phyloP scores from a whole-genome alignment of 2,797 vertebrate genomes.

The Spizella passerina region DNA sequence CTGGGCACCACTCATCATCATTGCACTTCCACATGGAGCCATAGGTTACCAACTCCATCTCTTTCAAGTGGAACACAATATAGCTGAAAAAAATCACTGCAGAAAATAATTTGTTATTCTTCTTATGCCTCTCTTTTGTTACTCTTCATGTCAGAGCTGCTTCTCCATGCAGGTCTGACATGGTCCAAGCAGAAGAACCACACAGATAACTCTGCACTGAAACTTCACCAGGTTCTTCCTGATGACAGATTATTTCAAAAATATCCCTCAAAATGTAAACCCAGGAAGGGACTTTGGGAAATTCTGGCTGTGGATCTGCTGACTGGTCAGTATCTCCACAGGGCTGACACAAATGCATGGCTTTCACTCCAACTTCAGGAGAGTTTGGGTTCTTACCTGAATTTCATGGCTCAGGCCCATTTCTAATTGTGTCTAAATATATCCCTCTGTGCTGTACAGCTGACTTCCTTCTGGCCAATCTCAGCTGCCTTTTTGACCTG shows the following conservation, averaged over 20 bases:
- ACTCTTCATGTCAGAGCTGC: not conserved
- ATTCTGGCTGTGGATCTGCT: not conserved
- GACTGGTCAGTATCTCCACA: not conserved
- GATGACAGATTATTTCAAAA: not conserved
- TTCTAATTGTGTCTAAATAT: not conserved
- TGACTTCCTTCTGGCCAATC: slow-evolving; percentile 7
- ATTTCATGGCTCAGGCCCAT: not conserved
- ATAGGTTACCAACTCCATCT: not conserved
- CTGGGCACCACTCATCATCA: not conserved
- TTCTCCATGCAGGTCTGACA: not conserved
- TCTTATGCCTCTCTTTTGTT: not conserved
- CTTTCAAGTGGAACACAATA: not conserved
- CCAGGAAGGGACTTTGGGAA: not conserved
- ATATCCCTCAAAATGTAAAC: not conserved
- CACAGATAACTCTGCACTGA: not conserved
- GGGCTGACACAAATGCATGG: not conserved
- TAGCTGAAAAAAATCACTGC: not conserved
- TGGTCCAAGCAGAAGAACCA: not conserved
- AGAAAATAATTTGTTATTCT: not conserved
- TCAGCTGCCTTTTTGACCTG: slow-evolving; percentile 51
- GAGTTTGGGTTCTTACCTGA: not conserved
- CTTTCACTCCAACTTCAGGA: not conserved
- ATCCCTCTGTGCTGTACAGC: not conserved
- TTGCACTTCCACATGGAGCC: not conserved
- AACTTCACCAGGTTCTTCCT: not conserved